Evolutionary conservation across 1,140 invertebrate genomes (phyloP), one percentile per base, ranked within the genome.

Genomic region (Drosophila mojavensis): DNA sequence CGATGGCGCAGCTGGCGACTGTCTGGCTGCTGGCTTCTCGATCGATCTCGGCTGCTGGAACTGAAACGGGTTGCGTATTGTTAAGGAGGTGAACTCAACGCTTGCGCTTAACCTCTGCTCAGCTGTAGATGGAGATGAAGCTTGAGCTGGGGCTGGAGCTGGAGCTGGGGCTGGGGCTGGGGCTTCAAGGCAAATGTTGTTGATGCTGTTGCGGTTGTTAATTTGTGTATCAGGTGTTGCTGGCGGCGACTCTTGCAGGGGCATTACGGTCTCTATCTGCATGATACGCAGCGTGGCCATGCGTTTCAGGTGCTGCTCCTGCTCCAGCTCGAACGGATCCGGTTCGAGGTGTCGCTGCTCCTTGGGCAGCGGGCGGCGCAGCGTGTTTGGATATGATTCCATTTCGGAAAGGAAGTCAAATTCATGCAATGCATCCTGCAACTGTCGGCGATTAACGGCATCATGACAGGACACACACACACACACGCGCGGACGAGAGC

Each of bases 361-460:
- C 79, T 60, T 79, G 39, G 67, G 54, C 59, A 71, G 75, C 45
- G 76, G 72, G 7, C 85, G 83, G n/a, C 90, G 82, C 58, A 92
- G 64, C 15, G 91, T 92, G 43, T 78, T 81, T 36, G 88, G 88
- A 66, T 85, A 71, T 43, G 90, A 91, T 65, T 92, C 91, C 90
- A 92, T 63, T 54, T 90, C 86, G 79, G 96, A 95, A 93, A 98
- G 95, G 93, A 97, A 97, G 94, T 97, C 97, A 94, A 98, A 98
- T 93, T 97, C 96, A 91, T 95, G 94, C 93, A 97, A 94, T 91
- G 96, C 96, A 93, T 94, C 96, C 94, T 97, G 96, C 91, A 96
- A 94, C 94, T 96, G 94, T 93, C 94, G 94, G 92, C 69, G 73
- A 74, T 81, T 91, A 89, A 78, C 65, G 74, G 60, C 71, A 79